phyloP scores from a whole-genome alignment of 2,797 vertebrate genomes.

The Lateolabrax maculatus region DNA sequence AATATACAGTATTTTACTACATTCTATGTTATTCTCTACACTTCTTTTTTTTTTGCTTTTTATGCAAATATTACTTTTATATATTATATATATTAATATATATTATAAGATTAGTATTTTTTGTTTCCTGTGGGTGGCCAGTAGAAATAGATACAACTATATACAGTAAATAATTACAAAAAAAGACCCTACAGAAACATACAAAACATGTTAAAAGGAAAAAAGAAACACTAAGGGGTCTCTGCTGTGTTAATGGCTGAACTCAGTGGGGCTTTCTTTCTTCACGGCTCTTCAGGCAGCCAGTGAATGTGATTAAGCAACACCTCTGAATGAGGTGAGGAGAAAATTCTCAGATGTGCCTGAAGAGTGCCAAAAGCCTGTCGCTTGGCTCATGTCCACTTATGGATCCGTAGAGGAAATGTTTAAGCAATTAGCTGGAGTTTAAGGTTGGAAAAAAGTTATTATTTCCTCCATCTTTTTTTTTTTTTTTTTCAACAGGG shows the following conservation, averaged over 20 bases:
- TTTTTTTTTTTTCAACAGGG: conserved; percentile 31
- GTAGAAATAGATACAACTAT: neutral
- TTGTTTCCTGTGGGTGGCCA: neutral
- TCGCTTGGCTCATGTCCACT: conserved; percentile 48
- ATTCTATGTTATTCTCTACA: neutral
- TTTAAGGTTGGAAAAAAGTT: conserved; percentile 66
- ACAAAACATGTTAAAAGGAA: neutral
- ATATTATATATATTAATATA: too few species aligned
- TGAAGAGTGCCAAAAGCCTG: conserved; percentile 46
- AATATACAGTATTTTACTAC: too few species aligned
- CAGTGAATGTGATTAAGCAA: conserved; percentile 55
- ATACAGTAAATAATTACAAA: neutral
- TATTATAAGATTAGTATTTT: neutral
- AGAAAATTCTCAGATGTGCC: conserved; percentile 59
- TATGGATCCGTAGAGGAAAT: conserved; percentile 72
- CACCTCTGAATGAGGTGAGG: conserved; percentile 64
- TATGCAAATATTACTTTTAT: too few species aligned
- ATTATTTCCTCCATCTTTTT: conserved; percentile 51
- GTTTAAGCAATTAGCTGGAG: conserved; percentile 71
- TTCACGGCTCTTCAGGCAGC: conserved; percentile 27
- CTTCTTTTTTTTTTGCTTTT: neutral
- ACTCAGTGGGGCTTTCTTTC: conserved; percentile 26
- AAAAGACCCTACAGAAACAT: neutral
- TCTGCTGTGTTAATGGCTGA: neutral
- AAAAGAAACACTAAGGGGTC: neutral